These are phyloP conservation scores for Nasua narica DNA, from an alignment of 2,797 vertebrate genomes.

Conservation along the genomic window DNA sequence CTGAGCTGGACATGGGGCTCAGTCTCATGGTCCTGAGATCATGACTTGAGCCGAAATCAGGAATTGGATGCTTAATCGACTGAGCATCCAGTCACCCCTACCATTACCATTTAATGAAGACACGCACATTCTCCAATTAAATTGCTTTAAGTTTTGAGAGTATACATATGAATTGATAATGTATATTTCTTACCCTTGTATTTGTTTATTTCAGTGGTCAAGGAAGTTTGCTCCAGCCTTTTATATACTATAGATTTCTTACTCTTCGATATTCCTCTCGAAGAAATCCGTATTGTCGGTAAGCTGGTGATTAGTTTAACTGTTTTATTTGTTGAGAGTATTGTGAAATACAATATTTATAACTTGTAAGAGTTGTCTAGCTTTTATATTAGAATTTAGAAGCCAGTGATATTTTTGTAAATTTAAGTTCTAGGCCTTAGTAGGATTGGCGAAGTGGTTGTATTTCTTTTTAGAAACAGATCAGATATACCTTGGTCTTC, in stretches of 20 bases:
- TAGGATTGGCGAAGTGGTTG: not conserved
- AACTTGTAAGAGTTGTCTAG: slow-evolving; percentile 5
- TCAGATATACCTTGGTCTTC: not conserved
- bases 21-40: not conserved
- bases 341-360: not conserved
- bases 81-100: not conserved
- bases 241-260: slow-evolving; percentile 99
- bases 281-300: slow-evolving; percentile 99
- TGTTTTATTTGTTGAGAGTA: slow-evolving; percentile 21
- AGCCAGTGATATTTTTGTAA: not conserved
- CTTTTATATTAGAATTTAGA: slow-evolving; percentile 40
- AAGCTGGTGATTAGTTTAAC: slow-evolving; percentile 75
- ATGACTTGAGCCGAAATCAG: not conserved
- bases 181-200: slow-evolving; percentile 46
- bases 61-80: not conserved
- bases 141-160: slow-evolving; percentile 1
- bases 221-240: slow-evolving; percentile 96
- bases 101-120: slow-evolving; percentile 3
- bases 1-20: not conserved
- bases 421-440: slow-evolving; percentile 11
- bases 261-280: slow-evolving; percentile 96
- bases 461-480: slow-evolving; percentile 30
- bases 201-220: slow-evolving; percentile 89
- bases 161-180: not conserved
- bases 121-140: not conserved